Evolutionary conservation across 2,113 vertebrate genomes (phyloP).

Genomic region (Protobothrops mucrosquamatus): DNA sequence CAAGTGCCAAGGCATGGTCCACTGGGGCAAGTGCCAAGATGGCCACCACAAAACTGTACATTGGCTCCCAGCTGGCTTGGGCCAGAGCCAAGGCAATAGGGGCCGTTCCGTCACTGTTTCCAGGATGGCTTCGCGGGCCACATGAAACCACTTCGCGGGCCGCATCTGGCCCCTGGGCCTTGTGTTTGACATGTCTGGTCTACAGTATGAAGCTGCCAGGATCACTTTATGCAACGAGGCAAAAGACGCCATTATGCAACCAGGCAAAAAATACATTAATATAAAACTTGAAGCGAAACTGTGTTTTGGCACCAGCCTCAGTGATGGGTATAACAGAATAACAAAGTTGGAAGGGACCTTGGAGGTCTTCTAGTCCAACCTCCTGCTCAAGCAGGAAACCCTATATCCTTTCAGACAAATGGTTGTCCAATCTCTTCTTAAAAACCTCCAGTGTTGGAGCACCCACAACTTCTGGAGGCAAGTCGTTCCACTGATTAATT

Average conservation of each 20-base stretch:
- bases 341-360: background rate
- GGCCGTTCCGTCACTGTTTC: too few relatives aligned
- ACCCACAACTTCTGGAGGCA: background rate
- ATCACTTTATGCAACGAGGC: background rate
- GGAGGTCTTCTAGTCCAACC: background rate
- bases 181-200: too few relatives aligned
- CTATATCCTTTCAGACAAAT: background rate
- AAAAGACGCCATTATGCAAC: too few relatives aligned
- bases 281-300: background rate
- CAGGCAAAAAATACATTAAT: background rate
- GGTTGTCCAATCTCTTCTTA: background rate
- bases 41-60: too few relatives aligned
- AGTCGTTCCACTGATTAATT: background rate
- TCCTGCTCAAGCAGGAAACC: background rate
- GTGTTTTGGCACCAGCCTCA: background rate
- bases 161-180: too few relatives aligned
- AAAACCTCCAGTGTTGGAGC: background rate
- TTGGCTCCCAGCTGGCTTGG: too few relatives aligned
- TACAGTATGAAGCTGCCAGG: background rate
- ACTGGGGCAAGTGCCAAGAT: too few relatives aligned
- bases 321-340: background rate
- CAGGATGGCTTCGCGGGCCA: too few relatives aligned
- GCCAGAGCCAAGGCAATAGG: too few relatives aligned
- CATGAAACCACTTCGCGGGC: too few relatives aligned
- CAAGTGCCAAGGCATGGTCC: too few relatives aligned